Evolutionary conservation across 1,140 invertebrate species (phyloP), one percentile per base, ranked within the genome.

Genomic region (Dryas iulia): DNA sequence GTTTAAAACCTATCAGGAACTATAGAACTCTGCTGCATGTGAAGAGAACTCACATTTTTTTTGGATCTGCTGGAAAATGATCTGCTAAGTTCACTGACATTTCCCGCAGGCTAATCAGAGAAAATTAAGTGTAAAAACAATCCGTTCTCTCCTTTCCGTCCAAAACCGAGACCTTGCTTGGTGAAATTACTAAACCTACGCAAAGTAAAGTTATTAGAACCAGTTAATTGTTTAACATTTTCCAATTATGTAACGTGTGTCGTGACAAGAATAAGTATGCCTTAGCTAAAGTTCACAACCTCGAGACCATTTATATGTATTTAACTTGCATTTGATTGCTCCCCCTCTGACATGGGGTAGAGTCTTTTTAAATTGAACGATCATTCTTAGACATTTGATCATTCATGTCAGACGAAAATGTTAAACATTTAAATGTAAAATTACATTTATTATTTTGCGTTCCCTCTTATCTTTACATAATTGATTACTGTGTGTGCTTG

Each of bases 301-400:
- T 47, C 14, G 14, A 18, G 14, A 18, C 14, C 7, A 18, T 47
- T 21, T 18, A 10, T 47, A 18, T 14, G 14, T 54, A 23, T 54
- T 54, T 54, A 25, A 25, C 53, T 54, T 54, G 53, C 53, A 25
- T 54, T 54, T 54, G 3, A 54, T n/a, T 54, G 53, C 23, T 54
- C 24, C 4, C 12, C 0, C 24, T 12, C 24, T 54, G 53, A n/a
- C 21, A 25, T 24, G 53, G 23, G 11, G 10, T 54, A 11, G n/a
- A 5, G 24, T 54, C 0, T 54, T 25, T 25, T 25, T 25, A 25
- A 54, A 54, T 54, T 54, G 23, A 25, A 12, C 11, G 3, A 21
- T 54, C 53, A n/a, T 6, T 25, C 12, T 23, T 25, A n/a, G 23
- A 54, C 12, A 25, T 54, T 25, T n/a, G 7, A 5, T 24, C 6